Conservation (phyloP, 2,888 invertebrate species). For the Pandemis heparana region DNA sequence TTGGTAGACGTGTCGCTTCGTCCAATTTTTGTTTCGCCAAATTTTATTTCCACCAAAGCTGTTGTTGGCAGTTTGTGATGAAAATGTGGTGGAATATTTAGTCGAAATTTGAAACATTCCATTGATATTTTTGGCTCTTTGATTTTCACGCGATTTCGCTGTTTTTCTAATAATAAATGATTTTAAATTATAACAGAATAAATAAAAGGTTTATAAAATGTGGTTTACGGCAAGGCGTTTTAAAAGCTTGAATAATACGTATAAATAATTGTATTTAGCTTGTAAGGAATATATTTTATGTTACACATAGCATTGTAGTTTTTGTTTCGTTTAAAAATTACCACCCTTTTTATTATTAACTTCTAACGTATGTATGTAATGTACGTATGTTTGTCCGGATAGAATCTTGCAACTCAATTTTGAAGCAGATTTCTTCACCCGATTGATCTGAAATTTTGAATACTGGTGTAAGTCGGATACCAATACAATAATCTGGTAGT, state of each 20-base stretch:
- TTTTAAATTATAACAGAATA: neutral
- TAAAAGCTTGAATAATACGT: slow-evolving; percentile 40
- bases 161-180: slow-evolving; percentile 1
- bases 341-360: neutral
- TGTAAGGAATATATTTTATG: slow-evolving; percentile 68
- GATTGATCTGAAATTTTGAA: too few relatives aligned
- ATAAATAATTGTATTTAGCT: slow-evolving; percentile 56
- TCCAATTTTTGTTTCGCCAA: neutral
- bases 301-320: slow-evolving; percentile 47
- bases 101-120: slow-evolving; percentile 20
- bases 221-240: slow-evolving; percentile 46
- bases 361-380: too few relatives aligned
- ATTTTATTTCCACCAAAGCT: neutral
- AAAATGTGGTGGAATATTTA: neutral
- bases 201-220: slow-evolving; percentile 40
- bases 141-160: neutral
- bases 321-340: slow-evolving; percentile 43
- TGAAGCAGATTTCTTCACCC: too few relatives aligned
- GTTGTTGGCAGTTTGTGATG: neutral
- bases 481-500: too few relatives aligned
- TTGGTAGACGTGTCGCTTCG: neutral
- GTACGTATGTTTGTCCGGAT: too few relatives aligned
- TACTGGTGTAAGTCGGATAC: too few relatives aligned
- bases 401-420: too few relatives aligned
- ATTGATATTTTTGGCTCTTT: slow-evolving; percentile 1